Evolutionary conservation across 2,113 vertebrate species (phyloP).

Genomic region (Jaculus jaculus): DNA sequence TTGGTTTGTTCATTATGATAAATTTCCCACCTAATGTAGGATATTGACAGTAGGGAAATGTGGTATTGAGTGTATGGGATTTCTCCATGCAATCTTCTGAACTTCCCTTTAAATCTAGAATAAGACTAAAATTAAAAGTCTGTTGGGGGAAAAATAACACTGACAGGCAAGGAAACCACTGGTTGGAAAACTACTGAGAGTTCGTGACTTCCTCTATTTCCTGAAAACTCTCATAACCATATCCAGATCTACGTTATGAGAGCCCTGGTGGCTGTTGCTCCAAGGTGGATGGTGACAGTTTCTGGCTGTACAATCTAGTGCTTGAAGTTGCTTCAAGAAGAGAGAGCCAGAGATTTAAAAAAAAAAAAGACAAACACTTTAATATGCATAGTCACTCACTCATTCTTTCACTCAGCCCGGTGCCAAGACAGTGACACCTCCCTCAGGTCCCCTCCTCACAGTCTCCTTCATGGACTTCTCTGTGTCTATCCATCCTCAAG

Average conservation of each 20-base stretch:
- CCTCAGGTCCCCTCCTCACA: background rate
- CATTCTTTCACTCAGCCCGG: background rate
- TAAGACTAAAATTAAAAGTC: background rate
- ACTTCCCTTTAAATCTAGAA: slow-evolving; percentile 8
- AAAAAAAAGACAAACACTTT: background rate
- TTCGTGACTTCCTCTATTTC: slow-evolving; percentile 9
- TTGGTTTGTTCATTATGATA: background rate
- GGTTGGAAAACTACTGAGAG: background rate
- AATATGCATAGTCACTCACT: background rate
- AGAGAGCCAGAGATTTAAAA: background rate
- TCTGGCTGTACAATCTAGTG: background rate
- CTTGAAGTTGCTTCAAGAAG: slow-evolving; percentile 17
- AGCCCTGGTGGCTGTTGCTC: background rate
- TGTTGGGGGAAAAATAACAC: background rate
- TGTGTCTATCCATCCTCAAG: background rate
- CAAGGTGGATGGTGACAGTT: background rate
- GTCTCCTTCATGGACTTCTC: background rate
- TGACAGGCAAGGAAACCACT: background rate
- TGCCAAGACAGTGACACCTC: background rate
- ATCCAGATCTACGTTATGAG: background rate
- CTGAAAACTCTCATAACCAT: slow-evolving; percentile 17
- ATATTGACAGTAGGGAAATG: background rate
- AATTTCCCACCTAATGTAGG: background rate
- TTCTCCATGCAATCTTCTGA: background rate
- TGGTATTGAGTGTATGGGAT: background rate